phyloP scores from a whole-genome alignment of 2,888 invertebrate species.

The Oscheius onirici region DNA sequence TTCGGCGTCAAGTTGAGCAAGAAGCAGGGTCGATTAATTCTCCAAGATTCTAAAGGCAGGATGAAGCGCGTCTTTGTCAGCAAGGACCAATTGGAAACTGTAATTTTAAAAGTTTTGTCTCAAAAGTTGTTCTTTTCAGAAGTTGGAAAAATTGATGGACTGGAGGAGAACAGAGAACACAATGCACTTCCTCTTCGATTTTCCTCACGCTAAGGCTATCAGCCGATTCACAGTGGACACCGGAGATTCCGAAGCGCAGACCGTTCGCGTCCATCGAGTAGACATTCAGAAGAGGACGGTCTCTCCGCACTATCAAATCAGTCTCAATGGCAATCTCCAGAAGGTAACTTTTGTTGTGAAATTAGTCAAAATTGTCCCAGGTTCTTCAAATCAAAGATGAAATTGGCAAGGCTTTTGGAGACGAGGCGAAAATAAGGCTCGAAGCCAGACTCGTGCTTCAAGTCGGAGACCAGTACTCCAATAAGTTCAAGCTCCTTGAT shows the following conservation, averaged over 20 bases:
- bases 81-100: conserved; percentile 15
- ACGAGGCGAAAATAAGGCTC: conserved; percentile 5
- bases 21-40: conserved; percentile 5
- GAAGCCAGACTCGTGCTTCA: conserved; percentile 22
- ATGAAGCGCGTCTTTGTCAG: conserved; percentile 19
- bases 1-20: background rate
- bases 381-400: conserved; percentile 32
- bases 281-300: conserved; percentile 42
- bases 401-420: conserved; percentile 40
- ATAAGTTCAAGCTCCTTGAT: conserved; percentile 44
- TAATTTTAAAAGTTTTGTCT: background rate
- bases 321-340: conserved; percentile 23
- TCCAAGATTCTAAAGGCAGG: background rate
- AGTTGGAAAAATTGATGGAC: background rate
- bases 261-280: conserved; percentile 40
- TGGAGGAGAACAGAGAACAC: background rate
- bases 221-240: background rate
- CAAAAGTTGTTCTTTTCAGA: background rate
- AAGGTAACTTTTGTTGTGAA: too few species aligned
- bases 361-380: conserved; percentile 8
- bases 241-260: background rate
- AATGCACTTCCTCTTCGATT: conserved; percentile 18
- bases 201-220: background rate
- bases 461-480: conserved; percentile 8
- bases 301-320: conserved; percentile 37